Conservation (phyloP, 2,888 invertebrate genomes). For the Stenurella melanura region DNA sequence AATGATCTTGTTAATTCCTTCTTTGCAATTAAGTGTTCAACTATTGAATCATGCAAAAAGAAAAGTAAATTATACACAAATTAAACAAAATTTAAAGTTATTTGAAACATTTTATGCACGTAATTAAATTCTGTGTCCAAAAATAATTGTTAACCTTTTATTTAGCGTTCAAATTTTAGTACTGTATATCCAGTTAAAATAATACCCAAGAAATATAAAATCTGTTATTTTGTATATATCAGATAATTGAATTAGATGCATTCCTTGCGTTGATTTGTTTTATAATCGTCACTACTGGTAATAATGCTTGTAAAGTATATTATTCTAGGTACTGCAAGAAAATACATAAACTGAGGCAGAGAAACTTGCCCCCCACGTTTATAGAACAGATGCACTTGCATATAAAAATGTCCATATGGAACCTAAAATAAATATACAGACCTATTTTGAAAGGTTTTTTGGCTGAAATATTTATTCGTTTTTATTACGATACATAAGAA, state of each 20-base stretch:
- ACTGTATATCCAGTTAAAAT: constrained; percentile 5
- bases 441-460: not conserved
- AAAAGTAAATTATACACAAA: no score
- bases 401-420: constrained; percentile 11
- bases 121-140: not conserved
- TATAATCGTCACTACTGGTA: not conserved
- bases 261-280: constrained; percentile 12
- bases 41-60: no score
- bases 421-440: not conserved
- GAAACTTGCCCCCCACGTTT: constrained; percentile 17
- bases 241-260: not conserved
- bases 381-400: constrained; percentile 10
- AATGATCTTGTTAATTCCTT: no score
- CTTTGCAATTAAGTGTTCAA: no score
- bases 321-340: not conserved
- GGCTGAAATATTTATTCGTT: not conserved
- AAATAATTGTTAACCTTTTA: not conserved
- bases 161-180: not conserved
- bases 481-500: not conserved
- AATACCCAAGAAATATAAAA: not conserved
- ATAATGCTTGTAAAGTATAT: not conserved
- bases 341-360: constrained; percentile 21
- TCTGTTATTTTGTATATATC: constrained; percentile 17
- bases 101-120: no score
- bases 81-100: no score